These are phyloP conservation scores for Anguilla pacifica DNA, from an alignment of 2,797 vertebrate species.

Conservation along the genomic window DNA sequence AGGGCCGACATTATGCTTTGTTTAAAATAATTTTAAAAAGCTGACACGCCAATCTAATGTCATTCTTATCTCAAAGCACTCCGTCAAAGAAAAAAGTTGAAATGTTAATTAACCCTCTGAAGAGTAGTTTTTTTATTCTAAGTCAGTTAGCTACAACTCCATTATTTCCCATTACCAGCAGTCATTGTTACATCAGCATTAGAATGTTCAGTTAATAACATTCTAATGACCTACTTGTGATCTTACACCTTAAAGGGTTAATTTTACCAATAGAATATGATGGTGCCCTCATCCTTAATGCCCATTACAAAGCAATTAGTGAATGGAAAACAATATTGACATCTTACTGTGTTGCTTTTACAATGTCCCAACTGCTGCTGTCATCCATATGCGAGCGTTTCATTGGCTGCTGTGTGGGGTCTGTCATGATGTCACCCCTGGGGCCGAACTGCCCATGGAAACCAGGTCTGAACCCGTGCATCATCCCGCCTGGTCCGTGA, in stretches of 20 bases:
- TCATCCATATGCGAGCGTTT: slow-evolving; percentile 77
- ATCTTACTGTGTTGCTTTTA: slow-evolving; percentile 93
- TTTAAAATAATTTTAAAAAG: background rate
- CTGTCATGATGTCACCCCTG: slow-evolving; percentile 56
- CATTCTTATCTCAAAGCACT: background rate
- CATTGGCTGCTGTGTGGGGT: slow-evolving; percentile 70
- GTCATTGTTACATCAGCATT: too few species aligned
- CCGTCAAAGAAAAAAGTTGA: background rate
- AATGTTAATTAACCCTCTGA: too few species aligned
- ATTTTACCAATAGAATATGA: background rate
- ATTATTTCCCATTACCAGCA: too few species aligned
- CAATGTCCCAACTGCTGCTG: slow-evolving; percentile 87
- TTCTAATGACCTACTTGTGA: too few species aligned
- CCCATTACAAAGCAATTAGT: background rate
- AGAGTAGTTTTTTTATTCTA: too few species aligned
- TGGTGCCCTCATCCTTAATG: background rate
- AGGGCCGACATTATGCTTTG: background rate
- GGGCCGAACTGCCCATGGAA: slow-evolving; percentile 64
- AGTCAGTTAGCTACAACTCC: too few species aligned
- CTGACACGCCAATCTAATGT: background rate
- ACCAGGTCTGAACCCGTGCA: slow-evolving; percentile 56
- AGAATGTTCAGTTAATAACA: too few species aligned
- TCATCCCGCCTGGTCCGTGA: slow-evolving; percentile 55
- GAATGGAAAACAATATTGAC: background rate
- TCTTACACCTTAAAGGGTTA: too few species aligned